Percentiles rank a stretch among this genome's conserved stretches.
phyloP scores from a whole-genome alignment of 2,888 invertebrate species.

The Chloroclystis v-ata region DNA sequence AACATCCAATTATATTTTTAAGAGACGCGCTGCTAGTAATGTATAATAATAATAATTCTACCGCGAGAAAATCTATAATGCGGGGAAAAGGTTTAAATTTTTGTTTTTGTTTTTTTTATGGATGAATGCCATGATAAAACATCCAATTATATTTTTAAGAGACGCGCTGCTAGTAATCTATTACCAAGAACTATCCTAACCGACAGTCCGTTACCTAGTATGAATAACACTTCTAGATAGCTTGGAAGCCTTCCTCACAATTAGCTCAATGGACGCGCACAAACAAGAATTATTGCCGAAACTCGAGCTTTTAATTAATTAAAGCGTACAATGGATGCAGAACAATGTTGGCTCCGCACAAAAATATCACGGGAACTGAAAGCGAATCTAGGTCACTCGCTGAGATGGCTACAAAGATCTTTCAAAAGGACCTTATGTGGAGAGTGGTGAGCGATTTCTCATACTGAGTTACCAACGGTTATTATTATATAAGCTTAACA shows the following conservation, averaged over 20 bases:
- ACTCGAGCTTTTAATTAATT: constrained; percentile 58
- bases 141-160: too few relatives aligned
- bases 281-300: constrained; percentile 20
- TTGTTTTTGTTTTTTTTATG: too few relatives aligned
- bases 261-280: constrained; percentile 10
- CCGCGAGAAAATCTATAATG: too few relatives aligned
- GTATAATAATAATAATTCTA: too few relatives aligned
- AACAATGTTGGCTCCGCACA: constrained; percentile 58
- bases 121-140: too few relatives aligned
- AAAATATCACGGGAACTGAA: constrained; percentile 61
- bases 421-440: constrained; percentile 32
- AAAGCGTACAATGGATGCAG: constrained; percentile 43
- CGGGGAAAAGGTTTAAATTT: too few relatives aligned
- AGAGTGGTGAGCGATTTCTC: constrained; percentile 22
- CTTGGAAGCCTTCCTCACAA: constrained; percentile 5
- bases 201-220: background rate
- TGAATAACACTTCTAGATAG: background rate
- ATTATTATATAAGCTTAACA: too few relatives aligned
- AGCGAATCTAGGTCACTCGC: constrained; percentile 63
- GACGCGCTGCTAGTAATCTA: too few relatives aligned
- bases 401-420: constrained; percentile 59
- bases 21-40: too few relatives aligned
- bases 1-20: too few relatives aligned
- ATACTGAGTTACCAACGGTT: too few relatives aligned
- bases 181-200: too few relatives aligned